Percentiles rank a stretch among this genome's conserved stretches.
Evolutionary conservation across 2,888 invertebrate species (phyloP).

Genomic region (Diabrotica balteata): DNA sequence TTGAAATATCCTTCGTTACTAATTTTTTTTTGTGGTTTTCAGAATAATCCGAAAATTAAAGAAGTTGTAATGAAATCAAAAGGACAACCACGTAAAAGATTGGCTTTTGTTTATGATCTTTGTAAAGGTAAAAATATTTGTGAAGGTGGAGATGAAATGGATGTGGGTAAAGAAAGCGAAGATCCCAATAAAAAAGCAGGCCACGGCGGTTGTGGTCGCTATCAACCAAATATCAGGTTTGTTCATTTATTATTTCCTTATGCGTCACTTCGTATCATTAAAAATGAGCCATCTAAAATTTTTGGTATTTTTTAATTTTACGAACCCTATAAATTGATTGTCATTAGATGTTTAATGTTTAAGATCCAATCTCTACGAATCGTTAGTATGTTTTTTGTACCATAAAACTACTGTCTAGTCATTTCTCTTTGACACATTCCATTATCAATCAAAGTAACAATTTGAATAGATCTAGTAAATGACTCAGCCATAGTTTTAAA

Average conservation of each 20-base stretch:
- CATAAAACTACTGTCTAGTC: too few species aligned
- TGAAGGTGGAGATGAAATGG: slow-evolving; percentile 98
- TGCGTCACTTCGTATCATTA: neutral
- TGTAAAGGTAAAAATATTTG: slow-evolving; percentile 98
- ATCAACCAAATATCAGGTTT: slow-evolving; percentile 87
- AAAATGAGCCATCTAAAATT: too few species aligned
- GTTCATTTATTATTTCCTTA: neutral
- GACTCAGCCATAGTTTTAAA: too few species aligned
- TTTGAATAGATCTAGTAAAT: too few species aligned
- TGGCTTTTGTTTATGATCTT: slow-evolving; percentile 95
- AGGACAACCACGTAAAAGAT: slow-evolving; percentile 92
- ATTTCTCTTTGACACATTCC: too few species aligned
- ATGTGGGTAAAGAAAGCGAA: slow-evolving; percentile 81
- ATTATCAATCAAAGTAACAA: too few species aligned
- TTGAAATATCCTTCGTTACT: neutral
- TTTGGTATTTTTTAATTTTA: neutral
- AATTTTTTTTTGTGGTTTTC: slow-evolving; percentile 29
- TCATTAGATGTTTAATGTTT: too few species aligned
- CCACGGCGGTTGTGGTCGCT: slow-evolving; percentile 98
- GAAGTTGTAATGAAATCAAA: slow-evolving; percentile 96
- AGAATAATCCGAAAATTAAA: slow-evolving; percentile 91
- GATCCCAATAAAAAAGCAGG: slow-evolving; percentile 66
- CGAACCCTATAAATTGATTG: neutral
- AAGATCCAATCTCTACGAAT: too few species aligned
- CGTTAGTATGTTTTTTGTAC: neutral